These are phyloP conservation scores for Sinocyclocheilus anophthalmus DNA, from an alignment of 2,113 vertebrate genomes.

Conservation along the genomic window DNA sequence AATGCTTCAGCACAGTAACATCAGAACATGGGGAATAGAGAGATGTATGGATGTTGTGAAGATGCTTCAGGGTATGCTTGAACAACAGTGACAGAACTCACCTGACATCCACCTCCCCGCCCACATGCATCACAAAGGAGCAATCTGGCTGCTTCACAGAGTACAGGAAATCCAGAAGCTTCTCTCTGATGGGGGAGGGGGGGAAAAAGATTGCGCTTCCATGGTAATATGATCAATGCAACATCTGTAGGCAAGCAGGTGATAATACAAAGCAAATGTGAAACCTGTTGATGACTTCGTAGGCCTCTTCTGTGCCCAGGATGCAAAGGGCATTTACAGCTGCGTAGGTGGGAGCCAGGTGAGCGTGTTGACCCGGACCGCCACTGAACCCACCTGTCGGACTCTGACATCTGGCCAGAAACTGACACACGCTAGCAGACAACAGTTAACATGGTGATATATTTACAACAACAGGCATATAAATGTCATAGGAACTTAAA, in stretches of 20 bases:
- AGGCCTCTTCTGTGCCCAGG: slow-evolving; percentile 93
- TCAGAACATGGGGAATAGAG: not conserved
- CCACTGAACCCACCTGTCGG: slow-evolving; percentile 89
- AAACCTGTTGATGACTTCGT: slow-evolving; percentile 87
- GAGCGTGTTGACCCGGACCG: slow-evolving; percentile 89
- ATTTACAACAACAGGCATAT: not conserved
- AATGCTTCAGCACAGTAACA: not conserved
- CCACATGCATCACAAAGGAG: slow-evolving; percentile 94
- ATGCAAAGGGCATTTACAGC: slow-evolving; percentile 93
- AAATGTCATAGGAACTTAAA: not conserved
- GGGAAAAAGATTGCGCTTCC: slow-evolving; percentile 7
- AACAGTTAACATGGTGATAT: not conserved
- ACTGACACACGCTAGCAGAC: slow-evolving; percentile 84
- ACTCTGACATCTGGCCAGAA: slow-evolving; percentile 88
- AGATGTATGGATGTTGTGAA: not conserved
- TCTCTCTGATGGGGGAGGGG: slow-evolving; percentile 80
- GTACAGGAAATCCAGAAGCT: slow-evolving; percentile 87
- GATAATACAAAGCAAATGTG: not conserved
- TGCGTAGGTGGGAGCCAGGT: slow-evolving; percentile 94
- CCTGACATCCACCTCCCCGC: slow-evolving; percentile 97
- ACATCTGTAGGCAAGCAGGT: not conserved
- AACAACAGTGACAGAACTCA: slow-evolving; percentile 67
- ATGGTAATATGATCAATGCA: not conserved
- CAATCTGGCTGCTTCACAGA: slow-evolving; percentile 91
- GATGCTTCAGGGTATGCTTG: slow-evolving; percentile 12